Percentiles rank a stretch among this genome's conserved stretches.
These are phyloP conservation scores for Leptobrachium leishanense DNA, from an alignment of 2,113 vertebrate genomes.

Conservation along the genomic window DNA sequence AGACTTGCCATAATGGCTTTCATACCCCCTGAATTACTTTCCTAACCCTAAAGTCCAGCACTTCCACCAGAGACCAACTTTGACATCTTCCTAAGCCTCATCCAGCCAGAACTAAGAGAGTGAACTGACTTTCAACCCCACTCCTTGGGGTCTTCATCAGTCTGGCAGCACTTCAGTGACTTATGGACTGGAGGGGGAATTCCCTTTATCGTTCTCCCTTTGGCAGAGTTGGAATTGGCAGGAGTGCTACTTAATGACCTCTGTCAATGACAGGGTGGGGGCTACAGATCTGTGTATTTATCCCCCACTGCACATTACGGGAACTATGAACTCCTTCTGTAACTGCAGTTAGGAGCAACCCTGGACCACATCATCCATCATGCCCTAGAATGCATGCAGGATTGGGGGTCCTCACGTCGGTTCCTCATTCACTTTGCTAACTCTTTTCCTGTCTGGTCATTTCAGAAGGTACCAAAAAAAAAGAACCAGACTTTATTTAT, in stretches of 20 bases:
- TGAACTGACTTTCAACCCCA: slow-evolving; percentile 10
- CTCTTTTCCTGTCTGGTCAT: slow-evolving; percentile 19
- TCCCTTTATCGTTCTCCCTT: slow-evolving; percentile 20
- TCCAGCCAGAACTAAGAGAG: slow-evolving; percentile 6
- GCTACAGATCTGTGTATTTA: slow-evolving; percentile 10
- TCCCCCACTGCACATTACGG: slow-evolving; percentile 2
- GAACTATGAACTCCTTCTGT: not conserved
- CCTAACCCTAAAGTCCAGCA: slow-evolving; percentile 43
- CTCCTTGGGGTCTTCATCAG: slow-evolving; percentile 21
- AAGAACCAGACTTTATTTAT: slow-evolving; percentile 45
- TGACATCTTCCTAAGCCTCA: slow-evolving; percentile 12
- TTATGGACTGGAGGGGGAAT: slow-evolving; percentile 24
- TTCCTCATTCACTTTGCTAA: slow-evolving; percentile 13
- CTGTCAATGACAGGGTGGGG: not conserved
- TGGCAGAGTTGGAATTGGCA: slow-evolving; percentile 19
- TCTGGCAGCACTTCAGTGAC: slow-evolving; percentile 43
- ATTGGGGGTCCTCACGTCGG: slow-evolving; percentile 6
- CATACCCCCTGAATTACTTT: slow-evolving; percentile 30
- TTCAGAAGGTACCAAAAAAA: slow-evolving; percentile 40
- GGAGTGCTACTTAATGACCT: slow-evolving; percentile 6
- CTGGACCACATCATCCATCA: slow-evolving; percentile 10
- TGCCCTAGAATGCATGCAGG: slow-evolving; percentile 33
- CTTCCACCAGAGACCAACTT: slow-evolving; percentile 42
- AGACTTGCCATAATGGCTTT: slow-evolving; percentile 87
- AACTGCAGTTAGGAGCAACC: slow-evolving; percentile 11